Evolutionary conservation across 2,797 vertebrate genomes (phyloP).

Genomic region (Vireo griseus): DNA sequence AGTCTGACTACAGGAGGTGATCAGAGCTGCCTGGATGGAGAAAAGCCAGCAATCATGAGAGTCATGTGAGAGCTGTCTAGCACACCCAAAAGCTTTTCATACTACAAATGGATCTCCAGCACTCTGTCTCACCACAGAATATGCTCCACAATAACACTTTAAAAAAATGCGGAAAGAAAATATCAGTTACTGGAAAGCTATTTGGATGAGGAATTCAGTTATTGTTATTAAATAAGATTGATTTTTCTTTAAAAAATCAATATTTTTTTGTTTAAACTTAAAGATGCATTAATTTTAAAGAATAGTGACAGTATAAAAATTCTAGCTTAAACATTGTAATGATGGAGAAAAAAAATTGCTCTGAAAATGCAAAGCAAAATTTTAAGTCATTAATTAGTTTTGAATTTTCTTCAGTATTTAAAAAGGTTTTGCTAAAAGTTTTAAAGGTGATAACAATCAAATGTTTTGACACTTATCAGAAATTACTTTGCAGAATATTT

Average conservation of each 20-base stretch:
- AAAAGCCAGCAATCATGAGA: not conserved
- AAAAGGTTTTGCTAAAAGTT: not conserved
- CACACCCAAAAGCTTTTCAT: not conserved
- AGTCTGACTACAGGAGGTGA: not conserved
- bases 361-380: not conserved
- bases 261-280: not conserved
- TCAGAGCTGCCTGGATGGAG: not conserved
- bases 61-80: not conserved
- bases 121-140: not conserved
- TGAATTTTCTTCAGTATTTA: not conserved
- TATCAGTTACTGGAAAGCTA: not conserved
- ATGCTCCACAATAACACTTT: not conserved
- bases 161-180: not conserved
- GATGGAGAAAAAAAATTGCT: not conserved
- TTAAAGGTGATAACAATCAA: not conserved
- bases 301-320: not conserved
- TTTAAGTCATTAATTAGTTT: not conserved
- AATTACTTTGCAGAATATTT: not conserved
- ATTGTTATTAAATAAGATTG: not conserved
- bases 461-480: not conserved
- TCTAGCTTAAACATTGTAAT: not conserved
- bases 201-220: not conserved
- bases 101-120: not conserved
- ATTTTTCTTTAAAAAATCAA: not conserved
- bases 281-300: not conserved